Percentiles rank a stretch among this genome's conserved stretches.
Conservation (phyloP, 2,888 invertebrate species). For the Amphimallon solstitiale region DNA sequence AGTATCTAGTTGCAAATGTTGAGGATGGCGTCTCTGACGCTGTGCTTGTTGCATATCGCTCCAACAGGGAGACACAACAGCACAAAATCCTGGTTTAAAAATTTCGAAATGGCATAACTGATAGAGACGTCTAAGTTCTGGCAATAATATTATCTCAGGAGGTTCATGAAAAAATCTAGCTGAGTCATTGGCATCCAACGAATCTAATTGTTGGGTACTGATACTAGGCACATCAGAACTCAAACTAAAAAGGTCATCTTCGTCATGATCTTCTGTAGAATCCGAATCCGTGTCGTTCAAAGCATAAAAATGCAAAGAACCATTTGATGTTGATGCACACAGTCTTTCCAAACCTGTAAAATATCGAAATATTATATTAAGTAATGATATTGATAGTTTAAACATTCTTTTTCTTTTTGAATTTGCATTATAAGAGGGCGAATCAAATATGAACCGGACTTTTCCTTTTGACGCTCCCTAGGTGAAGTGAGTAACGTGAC, state of each 20-base stretch:
- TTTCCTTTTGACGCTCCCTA: too few relatives aligned
- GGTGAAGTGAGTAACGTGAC: too few relatives aligned
- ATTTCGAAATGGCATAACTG: conserved; percentile 81
- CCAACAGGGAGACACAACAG: conserved; percentile 94
- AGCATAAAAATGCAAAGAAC: conserved; percentile 84
- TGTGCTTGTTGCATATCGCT: conserved; percentile 92
- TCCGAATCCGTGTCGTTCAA: conserved; percentile 79
- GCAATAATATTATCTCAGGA: conserved; percentile 50
- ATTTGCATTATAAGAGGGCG: too few relatives aligned
- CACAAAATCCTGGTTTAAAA: conserved; percentile 77
- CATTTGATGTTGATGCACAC: conserved; percentile 83
- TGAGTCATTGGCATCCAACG: conserved; percentile 51
- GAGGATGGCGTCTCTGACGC: conserved; percentile 87
- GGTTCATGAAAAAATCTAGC: conserved; percentile 58
- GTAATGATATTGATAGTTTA: too few relatives aligned
- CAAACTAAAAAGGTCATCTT: conserved; percentile 67
- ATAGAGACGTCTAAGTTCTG: conserved; percentile 70
- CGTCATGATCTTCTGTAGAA: conserved; percentile 77
- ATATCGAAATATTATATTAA: neutral
- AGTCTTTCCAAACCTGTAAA: conserved; percentile 78
- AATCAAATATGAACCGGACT: too few relatives aligned
- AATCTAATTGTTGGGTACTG: conserved; percentile 46
- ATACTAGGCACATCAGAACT: conserved; percentile 43
- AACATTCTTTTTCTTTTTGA: too few relatives aligned
- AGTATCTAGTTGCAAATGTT: conserved; percentile 75